Conservation (phyloP, 2,797 vertebrate species). For the Emydoidea blandingii region DNA sequence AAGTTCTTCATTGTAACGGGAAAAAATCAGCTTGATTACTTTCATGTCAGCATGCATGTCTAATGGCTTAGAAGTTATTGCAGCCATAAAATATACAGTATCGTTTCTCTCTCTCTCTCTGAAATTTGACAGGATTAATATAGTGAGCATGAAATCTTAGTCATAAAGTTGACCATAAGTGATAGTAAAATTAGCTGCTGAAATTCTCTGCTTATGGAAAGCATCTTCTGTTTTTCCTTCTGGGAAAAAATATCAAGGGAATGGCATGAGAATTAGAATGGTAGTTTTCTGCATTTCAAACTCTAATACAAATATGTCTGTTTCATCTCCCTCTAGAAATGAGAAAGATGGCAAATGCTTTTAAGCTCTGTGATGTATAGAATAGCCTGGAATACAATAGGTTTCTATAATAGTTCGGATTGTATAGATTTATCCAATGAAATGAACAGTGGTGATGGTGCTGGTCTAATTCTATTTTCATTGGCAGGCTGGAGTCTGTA, state of each 20-base stretch:
- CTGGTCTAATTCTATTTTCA: not conserved
- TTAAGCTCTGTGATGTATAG: not conserved
- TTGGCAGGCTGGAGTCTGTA: not conserved
- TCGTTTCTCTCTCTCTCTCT: conserved; percentile 54
- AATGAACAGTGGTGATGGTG: not conserved
- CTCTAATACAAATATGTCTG: not conserved
- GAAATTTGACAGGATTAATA: conserved; percentile 75
- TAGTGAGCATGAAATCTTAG: conserved; percentile 73
- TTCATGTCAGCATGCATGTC: conserved; percentile 65
- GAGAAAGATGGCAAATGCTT: not conserved
- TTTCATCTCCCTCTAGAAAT: rapidly evolving
- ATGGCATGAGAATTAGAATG: not conserved
- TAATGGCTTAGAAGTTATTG: conserved; percentile 68
- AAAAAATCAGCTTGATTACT: conserved; percentile 74
- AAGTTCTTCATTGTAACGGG: conserved; percentile 62
- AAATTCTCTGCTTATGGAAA: conserved; percentile 62
- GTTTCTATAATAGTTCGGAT: not conserved
- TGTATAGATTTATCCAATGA: not conserved
- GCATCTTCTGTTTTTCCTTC: conserved; percentile 57
- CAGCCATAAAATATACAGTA: conserved; percentile 64
- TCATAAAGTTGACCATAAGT: conserved; percentile 66
- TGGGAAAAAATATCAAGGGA: conserved; percentile 31
- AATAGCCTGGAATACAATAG: rapidly evolving
- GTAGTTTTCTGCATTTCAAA: not conserved
- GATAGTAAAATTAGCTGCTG: conserved; percentile 68